phyloP scores from a whole-genome alignment of 1,140 invertebrate species.

The Aphelenchoides besseyi region DNA sequence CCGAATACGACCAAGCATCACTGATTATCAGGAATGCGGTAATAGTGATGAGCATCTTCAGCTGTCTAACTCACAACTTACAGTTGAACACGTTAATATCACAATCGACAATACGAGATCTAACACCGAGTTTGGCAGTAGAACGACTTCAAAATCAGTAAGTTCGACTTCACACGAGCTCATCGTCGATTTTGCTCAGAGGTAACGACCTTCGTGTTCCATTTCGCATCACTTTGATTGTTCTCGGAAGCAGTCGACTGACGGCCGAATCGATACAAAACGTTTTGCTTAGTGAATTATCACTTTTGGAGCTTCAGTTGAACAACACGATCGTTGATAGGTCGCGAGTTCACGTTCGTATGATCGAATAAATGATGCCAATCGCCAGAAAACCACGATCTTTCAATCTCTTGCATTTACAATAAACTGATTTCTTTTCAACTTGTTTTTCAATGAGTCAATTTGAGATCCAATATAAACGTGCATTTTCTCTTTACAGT shows the following conservation, averaged over 20 bases:
- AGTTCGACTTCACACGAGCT: background rate
- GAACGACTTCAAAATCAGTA: slow-evolving; percentile 13
- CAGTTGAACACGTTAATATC: slow-evolving; percentile 17
- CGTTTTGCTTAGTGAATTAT: slow-evolving; percentile 17
- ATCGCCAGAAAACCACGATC: no score
- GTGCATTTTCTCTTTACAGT: slow-evolving; percentile 16
- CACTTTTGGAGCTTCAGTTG: slow-evolving; percentile 5
- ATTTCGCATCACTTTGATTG: slow-evolving; percentile 7
- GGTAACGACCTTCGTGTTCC: slow-evolving; percentile 20
- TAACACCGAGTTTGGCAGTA: slow-evolving; percentile 10
- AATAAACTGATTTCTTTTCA: background rate
- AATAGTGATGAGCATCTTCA: background rate
- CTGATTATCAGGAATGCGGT: slow-evolving; percentile 18
- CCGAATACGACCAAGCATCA: slow-evolving; percentile 21
- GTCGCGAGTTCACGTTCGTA: slow-evolving; percentile 17
- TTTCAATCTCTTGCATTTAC: background rate
- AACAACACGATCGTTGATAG: slow-evolving; percentile 17
- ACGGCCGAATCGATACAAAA: slow-evolving; percentile 19
- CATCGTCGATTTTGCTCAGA: background rate
- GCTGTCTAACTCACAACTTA: background rate
- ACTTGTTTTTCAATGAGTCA: slow-evolving; percentile 1
- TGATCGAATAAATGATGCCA: slow-evolving; percentile 8
- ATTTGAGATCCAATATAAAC: background rate
- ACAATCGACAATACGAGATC: slow-evolving; percentile 21
- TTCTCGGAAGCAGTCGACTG: slow-evolving; percentile 11